These are phyloP conservation scores for Eupithecia tripunctaria DNA, from an alignment of 2,888 invertebrate species.

Conservation along the genomic window DNA sequence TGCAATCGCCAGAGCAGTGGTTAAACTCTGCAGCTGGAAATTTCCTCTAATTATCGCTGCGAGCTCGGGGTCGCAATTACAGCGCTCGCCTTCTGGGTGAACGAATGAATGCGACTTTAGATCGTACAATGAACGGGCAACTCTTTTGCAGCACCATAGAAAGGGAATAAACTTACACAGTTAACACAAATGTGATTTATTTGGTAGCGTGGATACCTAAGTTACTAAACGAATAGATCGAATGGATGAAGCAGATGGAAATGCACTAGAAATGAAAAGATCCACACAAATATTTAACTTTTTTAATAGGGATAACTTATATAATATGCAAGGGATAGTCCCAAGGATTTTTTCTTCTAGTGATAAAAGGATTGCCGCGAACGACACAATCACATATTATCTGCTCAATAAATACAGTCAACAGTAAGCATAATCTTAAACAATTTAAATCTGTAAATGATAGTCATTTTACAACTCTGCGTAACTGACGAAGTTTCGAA, in stretches of 20 bases:
- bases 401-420: slow-evolving; percentile 84
- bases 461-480: slow-evolving; percentile 78
- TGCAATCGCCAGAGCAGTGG: slow-evolving; percentile 14
- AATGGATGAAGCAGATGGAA: neutral
- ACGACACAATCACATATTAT: slow-evolving; percentile 81
- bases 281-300: slow-evolving; percentile 71
- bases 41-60: slow-evolving; percentile 48
- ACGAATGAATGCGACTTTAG: slow-evolving; percentile 23
- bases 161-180: too few species aligned
- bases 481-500: slow-evolving; percentile 68
- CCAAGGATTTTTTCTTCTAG: slow-evolving; percentile 78
- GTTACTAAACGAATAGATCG: neutral
- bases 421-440: slow-evolving; percentile 84
- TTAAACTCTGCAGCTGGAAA: slow-evolving; percentile 40
- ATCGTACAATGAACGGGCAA: neutral
- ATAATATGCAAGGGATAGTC: slow-evolving; percentile 83
- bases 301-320: slow-evolving; percentile 85
- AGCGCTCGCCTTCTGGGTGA: slow-evolving; percentile 16
- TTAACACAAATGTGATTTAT: neutral
- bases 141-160: neutral
- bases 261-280: slow-evolving; percentile 48
- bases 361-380: slow-evolving; percentile 80
- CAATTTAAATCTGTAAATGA: slow-evolving; percentile 80
- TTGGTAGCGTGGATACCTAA: neutral
- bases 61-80: slow-evolving; percentile 25